Evolutionary conservation across 2,113 vertebrate genomes (phyloP), one percentile per base, ranked within the genome.

Genomic region (Nannobrachium achirus): DNA sequence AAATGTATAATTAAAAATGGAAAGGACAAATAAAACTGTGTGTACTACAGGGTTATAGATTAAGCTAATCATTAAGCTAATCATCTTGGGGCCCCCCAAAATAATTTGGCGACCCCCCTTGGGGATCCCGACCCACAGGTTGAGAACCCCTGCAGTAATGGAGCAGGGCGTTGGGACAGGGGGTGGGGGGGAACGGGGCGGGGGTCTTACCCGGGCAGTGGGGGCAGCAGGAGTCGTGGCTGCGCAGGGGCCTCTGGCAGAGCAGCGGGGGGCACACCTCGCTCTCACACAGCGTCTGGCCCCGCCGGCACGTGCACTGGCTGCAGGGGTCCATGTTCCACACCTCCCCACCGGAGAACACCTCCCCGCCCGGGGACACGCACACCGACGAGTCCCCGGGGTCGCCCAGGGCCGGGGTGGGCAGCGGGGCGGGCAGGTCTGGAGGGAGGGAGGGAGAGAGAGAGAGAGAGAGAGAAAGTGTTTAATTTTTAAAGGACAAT

Each of bases 241-340:
- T 94, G 56, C 95, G 93, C 0, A 92, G 85, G n/a, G 95, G 95
- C 68, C 81, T 94, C 83, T 94, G 94, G 83, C 95, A 97, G 10
- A 97, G 94, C 58, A 97, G 88, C 0, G 95, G 95, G 0, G 95
- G 95, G 38, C 95, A 97, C 72, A 96, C 95, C 91, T 97, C 95
- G 0, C 95, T 95, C 86, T 96, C 95, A 51, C 95, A 97, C 10
- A 97, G 90, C 61, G 95, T 94, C 7, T 94, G 92, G n/a, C 95
- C 94, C 0, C 92, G 92, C 79, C 95, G 95, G 77, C 95, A 97
- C 0, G 95, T 95, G 59, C 95, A 97, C 53, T 96, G 95, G 0
- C 94, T 97, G 56, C 95, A 97, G 25, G 94, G 92, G 87, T 97
- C 95, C 10, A 96, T 95, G 80, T 93, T 95, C 95, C 95, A 97